Base-by-base conservation (phyloP, 2,797 vertebrate species). In the Crossoptilon crossoptilon region DNA sequence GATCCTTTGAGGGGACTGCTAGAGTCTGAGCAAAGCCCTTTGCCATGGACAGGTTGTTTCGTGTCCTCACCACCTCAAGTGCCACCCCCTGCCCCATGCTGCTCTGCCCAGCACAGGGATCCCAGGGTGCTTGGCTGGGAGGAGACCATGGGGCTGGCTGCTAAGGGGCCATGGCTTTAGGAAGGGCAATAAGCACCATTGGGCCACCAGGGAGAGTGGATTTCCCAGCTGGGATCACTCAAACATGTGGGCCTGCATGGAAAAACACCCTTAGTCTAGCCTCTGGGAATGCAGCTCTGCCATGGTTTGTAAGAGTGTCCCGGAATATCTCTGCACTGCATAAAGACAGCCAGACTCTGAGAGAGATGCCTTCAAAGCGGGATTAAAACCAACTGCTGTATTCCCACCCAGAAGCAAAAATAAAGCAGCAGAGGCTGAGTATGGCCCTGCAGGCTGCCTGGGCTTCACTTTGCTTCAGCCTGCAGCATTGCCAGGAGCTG, bases 141-240 rank as follows among this genome's bases (percentile, higher is more conserved):
- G 51, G 33, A 56, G 19, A 11, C 21, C 19, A 26, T 74, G 63
- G 66, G 67, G n/a, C 8, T 64, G 19, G 5, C 60, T 90, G 74
- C 7, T 2, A 80, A 24, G 67, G 64, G 79, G 85, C 66, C 55
- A 91, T 43, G 27, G 46, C 73, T 94, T 86, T 76, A 62, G 35
- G 60, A 90, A 87, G 78, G 83, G 91, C 84, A 93, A 27, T 68
- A 85, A 94, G n/a, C 35, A 94, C 51, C 71, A 17, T 35, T 53
- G 92, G 66, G 91, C 91, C 79, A 89, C 75, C 58, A 39, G 62
- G 87, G 66, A 89, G 60, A 68, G 81, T 78, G 77, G 58, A 17
- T 93, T 91, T 93, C 62, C 72, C 91, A 93, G 76, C 73, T 96
- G 94, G 81, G 94, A 92, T 83, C 75, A 76, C 46, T 96, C 90